Evolutionary conservation across 2,888 invertebrate species (phyloP).

Genomic region (Aporophyla nigra): DNA sequence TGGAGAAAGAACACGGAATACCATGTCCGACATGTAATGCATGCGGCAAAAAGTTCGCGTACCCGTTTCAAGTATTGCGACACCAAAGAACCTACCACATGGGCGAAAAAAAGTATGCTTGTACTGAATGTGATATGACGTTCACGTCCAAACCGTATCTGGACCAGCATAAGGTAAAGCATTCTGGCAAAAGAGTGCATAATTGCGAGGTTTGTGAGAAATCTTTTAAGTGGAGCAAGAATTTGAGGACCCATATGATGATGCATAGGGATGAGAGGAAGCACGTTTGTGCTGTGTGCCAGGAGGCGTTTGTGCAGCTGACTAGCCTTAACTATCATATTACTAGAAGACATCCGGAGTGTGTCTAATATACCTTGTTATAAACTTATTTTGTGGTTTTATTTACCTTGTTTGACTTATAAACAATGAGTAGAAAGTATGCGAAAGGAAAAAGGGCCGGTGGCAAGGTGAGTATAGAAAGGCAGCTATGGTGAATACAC

Average conservation of each 20-base stretch:
- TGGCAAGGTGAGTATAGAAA: not conserved
- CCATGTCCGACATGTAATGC: constrained; percentile 74
- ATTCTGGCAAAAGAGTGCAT: constrained; percentile 19
- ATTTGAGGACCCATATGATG: constrained; percentile 67
- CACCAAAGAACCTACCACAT: constrained; percentile 76
- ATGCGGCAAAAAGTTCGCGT: constrained; percentile 78
- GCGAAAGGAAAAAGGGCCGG: not conserved
- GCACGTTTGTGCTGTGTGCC: constrained; percentile 72
- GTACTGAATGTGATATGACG: constrained; percentile 67
- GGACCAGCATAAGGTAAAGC: constrained; percentile 63
- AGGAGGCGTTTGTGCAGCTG: constrained; percentile 76
- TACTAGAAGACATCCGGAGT: constrained; percentile 70
- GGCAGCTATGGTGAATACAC: not conserved
- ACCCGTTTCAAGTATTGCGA: constrained; percentile 69
- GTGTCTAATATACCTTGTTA: constrained; percentile 43
- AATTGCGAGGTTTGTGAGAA: constrained; percentile 77
- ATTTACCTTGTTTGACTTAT: not conserved
- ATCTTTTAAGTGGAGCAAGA: constrained; percentile 57
- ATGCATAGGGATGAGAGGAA: constrained; percentile 74
- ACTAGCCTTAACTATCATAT: constrained; percentile 75
- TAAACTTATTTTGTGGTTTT: constrained; percentile 25
- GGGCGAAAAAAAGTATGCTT: constrained; percentile 73
- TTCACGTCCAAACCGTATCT: constrained; percentile 60
- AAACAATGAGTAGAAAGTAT: not conserved
- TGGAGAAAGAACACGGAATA: constrained; percentile 75